Percentiles rank a stretch among this genome's conserved stretches.
These are phyloP conservation scores for Eupsittula cactorum DNA, from an alignment of 2,113 vertebrate species.

Conservation along the genomic window DNA sequence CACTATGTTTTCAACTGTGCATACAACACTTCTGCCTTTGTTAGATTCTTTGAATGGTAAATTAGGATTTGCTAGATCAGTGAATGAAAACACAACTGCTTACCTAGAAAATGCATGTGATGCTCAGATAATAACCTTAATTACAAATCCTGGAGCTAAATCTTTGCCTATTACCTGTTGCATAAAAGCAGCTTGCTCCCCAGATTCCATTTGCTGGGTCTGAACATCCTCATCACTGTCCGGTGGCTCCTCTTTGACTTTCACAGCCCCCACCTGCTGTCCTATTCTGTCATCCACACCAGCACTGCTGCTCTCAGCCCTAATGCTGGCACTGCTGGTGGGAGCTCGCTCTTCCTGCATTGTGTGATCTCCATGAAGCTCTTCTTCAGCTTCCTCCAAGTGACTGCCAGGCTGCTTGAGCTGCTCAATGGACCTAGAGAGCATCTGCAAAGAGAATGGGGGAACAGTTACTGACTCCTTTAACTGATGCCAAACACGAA, in stretches of 20 bases:
- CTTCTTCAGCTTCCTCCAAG: conserved; percentile 94
- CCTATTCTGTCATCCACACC: conserved; percentile 76
- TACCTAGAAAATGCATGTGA: conserved; percentile 23
- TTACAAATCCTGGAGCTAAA: conserved; percentile 90
- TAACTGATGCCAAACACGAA: not conserved
- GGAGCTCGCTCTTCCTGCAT: conserved; percentile 90
- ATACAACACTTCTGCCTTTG: conserved; percentile 33
- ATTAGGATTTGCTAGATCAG: conserved; percentile 54
- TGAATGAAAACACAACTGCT: conserved; percentile 56
- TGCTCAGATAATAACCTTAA: conserved; percentile 94
- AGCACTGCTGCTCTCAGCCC: conserved; percentile 83
- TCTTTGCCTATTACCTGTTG: conserved; percentile 97
- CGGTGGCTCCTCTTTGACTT: conserved; percentile 92
- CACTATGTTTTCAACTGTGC: conserved; percentile 63
- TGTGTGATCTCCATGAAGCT: conserved; percentile 80
- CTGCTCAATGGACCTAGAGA: conserved; percentile 97
- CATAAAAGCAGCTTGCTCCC: conserved; percentile 90
- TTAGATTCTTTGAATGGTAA: conserved; percentile 59
- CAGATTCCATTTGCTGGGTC: conserved; percentile 84
- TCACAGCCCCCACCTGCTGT: conserved; percentile 85
- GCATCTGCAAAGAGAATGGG: conserved; percentile 83
- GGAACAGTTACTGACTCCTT: not conserved
- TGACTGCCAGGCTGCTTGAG: conserved; percentile 90
- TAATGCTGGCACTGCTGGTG: conserved; percentile 80
- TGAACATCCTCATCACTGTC: conserved; percentile 92